Evolutionary conservation across 2,113 vertebrate species (phyloP).

Genomic region (Prolemur simus): DNA sequence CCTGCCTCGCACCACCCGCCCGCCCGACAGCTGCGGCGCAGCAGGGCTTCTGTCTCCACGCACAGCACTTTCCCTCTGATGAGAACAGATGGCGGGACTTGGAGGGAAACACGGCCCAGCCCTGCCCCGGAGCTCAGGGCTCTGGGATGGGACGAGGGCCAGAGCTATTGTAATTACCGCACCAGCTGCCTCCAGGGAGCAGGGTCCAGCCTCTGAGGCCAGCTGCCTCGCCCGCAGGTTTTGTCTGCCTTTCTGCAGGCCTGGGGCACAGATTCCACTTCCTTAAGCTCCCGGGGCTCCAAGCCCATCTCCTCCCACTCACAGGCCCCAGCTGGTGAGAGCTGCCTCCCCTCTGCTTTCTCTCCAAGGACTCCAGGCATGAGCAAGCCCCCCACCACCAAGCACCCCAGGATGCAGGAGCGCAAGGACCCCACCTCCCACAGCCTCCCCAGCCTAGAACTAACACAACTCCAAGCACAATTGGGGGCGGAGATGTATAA

Average conservation of each 20-base stretch:
- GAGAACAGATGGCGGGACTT: constrained; percentile 52
- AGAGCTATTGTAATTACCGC: neutral
- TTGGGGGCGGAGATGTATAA: neutral
- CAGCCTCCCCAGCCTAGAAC: neutral
- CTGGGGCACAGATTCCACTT: neutral
- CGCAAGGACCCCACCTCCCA: neutral
- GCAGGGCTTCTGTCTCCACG: neutral
- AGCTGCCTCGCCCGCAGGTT: neutral
- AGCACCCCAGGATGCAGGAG: rapidly evolving
- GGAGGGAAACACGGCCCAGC: neutral
- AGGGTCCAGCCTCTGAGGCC: neutral
- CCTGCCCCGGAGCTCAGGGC: neutral
- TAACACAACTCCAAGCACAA: neutral
- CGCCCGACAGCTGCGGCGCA: neutral
- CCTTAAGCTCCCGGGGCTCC: neutral
- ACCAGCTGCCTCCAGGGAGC: neutral
- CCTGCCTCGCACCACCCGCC: neutral
- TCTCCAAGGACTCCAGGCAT: neutral
- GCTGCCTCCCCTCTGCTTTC: neutral
- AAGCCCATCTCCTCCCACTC: neutral
- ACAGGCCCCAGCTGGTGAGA: neutral
- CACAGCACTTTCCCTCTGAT: neutral
- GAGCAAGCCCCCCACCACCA: neutral
- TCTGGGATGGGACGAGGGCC: neutral
- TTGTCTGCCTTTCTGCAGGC: neutral